A percentile compares a stretch with the other conserved stretches of the same genome.
Conservation (phyloP, 2,113 vertebrate species). For the Mesocricetus auratus region DNA sequence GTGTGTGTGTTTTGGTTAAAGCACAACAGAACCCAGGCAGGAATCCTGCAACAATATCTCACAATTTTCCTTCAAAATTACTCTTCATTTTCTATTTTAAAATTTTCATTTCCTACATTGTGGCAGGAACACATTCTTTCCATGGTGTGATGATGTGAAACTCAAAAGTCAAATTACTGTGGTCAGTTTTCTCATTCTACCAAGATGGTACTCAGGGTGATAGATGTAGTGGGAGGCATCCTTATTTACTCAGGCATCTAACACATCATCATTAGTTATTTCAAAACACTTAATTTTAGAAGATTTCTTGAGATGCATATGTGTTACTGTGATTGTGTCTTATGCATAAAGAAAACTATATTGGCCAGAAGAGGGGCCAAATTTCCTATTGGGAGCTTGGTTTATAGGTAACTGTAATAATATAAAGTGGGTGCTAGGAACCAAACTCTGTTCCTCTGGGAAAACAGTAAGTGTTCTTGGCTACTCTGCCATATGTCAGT, state of each 20-base stretch:
- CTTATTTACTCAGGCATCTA: background rate
- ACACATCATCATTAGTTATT: background rate
- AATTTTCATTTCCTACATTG: background rate
- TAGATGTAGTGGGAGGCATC: background rate
- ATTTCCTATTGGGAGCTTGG: background rate
- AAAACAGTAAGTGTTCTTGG: background rate
- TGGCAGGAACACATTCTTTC: background rate
- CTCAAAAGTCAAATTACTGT: background rate
- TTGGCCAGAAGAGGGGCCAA: background rate
- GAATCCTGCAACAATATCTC: no score
- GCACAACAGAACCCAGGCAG: no score
- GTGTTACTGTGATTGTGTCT: background rate
- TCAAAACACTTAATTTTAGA: background rate
- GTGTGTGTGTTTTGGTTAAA: no score
- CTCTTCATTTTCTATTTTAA: background rate
- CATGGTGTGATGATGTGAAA: background rate
- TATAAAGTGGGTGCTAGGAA: background rate
- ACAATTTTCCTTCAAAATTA: background rate
- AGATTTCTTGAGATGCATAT: background rate
- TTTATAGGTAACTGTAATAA: background rate
- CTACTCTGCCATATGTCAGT: background rate
- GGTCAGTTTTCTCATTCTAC: background rate
- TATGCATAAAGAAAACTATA: background rate
- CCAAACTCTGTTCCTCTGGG: background rate
- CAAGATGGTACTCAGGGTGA: no score